Conservation (phyloP, 2,888 invertebrate genomes). For the Nycteola revayana region DNA sequence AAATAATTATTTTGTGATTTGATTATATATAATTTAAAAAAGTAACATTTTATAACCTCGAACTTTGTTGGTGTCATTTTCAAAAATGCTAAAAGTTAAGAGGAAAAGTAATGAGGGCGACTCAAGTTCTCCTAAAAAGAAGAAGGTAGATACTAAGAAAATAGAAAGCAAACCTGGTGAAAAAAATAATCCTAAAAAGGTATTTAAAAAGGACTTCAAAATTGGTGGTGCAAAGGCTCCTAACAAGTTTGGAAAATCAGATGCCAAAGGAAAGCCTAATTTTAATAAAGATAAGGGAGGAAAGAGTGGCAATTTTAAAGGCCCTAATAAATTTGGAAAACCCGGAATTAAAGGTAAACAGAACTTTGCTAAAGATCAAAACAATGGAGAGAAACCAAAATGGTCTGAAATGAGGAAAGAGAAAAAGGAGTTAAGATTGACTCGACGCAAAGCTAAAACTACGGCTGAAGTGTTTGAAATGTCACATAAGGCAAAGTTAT, state of each 20-base stretch:
- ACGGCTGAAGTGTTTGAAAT: constrained; percentile 70
- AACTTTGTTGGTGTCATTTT: neutral
- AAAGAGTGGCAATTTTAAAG: constrained; percentile 28
- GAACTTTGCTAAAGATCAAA: constrained; percentile 44
- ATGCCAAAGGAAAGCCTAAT: constrained; percentile 16
- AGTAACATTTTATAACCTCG: constrained; percentile 20
- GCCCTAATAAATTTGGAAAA: constrained; percentile 32
- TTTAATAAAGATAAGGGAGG: constrained; percentile 22
- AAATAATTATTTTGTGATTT: too few species aligned
- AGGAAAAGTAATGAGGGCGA: constrained; percentile 51
- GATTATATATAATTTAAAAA: too few species aligned
- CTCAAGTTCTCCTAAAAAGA: constrained; percentile 47
- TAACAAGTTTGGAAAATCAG: constrained; percentile 20
- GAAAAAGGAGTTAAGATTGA: constrained; percentile 86
- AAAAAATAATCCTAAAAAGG: constrained; percentile 17
- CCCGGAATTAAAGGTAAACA: constrained; percentile 36
- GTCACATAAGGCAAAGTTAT: constrained; percentile 68
- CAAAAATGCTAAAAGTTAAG: constrained; percentile 65
- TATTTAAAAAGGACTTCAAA: constrained; percentile 25
- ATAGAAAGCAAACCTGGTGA: constrained; percentile 14
- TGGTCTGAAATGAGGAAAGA: constrained; percentile 90
- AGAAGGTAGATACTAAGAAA: constrained; percentile 44
- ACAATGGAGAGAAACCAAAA: constrained; percentile 75
- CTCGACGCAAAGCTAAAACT: constrained; percentile 83
- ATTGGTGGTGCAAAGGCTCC: constrained; percentile 16